These are phyloP conservation scores for Laticauda colubrina DNA, from an alignment of 2,113 vertebrate genomes.

Conservation along the genomic window DNA sequence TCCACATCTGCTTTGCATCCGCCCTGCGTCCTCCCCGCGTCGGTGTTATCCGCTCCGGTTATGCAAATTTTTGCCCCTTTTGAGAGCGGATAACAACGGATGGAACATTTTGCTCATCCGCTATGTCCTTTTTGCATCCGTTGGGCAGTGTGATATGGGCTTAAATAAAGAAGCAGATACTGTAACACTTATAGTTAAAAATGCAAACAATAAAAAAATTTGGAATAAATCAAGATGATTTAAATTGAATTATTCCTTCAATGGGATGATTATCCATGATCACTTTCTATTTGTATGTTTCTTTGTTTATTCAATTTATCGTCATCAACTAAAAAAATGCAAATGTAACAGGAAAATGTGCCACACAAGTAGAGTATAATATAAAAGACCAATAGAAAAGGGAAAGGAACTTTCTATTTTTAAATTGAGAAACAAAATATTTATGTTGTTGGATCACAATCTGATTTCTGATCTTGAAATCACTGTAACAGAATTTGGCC, in stretches of 20 bases:
- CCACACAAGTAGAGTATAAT: not conserved
- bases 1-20: too few relatives aligned
- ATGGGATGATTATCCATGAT: not conserved
- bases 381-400: not conserved
- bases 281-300: not conserved
- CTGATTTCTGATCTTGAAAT: not conserved
- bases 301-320: not conserved
- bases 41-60: too few relatives aligned
- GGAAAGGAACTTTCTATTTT: not conserved
- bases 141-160: too few relatives aligned
- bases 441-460: not conserved
- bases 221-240: not conserved
- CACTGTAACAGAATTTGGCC: not conserved
- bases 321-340: not conserved
- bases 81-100: too few relatives aligned
- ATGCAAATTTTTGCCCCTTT: too few relatives aligned
- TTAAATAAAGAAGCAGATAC: not conserved
- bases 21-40: too few relatives aligned
- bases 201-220: not conserved
- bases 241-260: not conserved
- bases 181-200: not conserved
- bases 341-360: not conserved
- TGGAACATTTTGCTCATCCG: too few relatives aligned
- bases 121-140: too few relatives aligned
- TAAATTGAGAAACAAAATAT: not conserved